Evolutionary conservation across 1,140 invertebrate genomes (phyloP).

Genomic region (Macrotrachela quadricornifera): DNA sequence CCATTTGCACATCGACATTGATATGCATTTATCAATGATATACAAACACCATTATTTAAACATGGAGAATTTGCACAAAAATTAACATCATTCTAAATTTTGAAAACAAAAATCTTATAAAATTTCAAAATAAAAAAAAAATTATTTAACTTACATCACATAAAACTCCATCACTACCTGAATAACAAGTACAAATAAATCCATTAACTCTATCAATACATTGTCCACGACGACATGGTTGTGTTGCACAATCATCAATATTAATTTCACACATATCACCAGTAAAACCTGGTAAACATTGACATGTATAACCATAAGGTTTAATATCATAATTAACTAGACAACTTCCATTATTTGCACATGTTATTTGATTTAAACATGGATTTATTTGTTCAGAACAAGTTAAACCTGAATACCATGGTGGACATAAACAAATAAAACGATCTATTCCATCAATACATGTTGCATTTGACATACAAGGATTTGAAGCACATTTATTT

Average conservation of each 20-base stretch:
- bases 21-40: slow-evolving; percentile 17
- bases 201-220: slow-evolving; percentile 14
- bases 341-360: not conserved
- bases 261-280: slow-evolving; percentile 21
- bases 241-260: slow-evolving; percentile 16
- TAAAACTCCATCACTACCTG: slow-evolving; percentile 11
- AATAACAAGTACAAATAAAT: slow-evolving; percentile 14
- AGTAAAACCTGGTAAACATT: slow-evolving; percentile 14
- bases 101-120: no score
- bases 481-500: slow-evolving; percentile 5
- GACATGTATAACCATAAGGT: not conserved
- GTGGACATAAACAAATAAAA: slow-evolving; percentile 4
- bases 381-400: slow-evolving; percentile 2
- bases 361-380: not conserved
- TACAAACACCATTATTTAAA: slow-evolving; percentile 15
- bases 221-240: slow-evolving; percentile 18
- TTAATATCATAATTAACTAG: not conserved
- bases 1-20: not conserved
- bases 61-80: slow-evolving; percentile 12
- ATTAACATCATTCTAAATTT: not conserved
- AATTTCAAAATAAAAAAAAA: not conserved
- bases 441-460: not conserved
- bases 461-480: not conserved
- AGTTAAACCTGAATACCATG: slow-evolving; percentile 1
- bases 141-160: not conserved